Conservation (phyloP, 2,888 invertebrate species). For the Plusia festucae region DNA sequence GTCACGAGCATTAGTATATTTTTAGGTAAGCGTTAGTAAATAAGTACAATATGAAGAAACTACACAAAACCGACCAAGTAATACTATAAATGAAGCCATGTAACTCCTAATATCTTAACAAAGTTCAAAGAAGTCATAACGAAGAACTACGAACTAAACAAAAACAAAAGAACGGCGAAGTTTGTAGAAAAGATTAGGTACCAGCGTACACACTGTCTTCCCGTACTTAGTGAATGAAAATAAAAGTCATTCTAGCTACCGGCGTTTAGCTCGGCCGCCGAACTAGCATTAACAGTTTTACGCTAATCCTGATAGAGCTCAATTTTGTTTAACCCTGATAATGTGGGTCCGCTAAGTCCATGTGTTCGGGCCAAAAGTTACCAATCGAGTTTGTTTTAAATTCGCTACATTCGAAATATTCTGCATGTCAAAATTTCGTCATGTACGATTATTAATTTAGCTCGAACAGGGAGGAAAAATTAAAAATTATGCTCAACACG, state of each 20-base stretch:
- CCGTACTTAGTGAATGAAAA: constrained; percentile 55
- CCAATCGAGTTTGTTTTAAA: constrained; percentile 55
- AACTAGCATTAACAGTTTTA: constrained; percentile 37
- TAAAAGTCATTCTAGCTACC: constrained; percentile 54
- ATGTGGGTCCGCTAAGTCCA: constrained; percentile 37
- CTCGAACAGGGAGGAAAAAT: constrained; percentile 62
- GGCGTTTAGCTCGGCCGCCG: constrained; percentile 29
- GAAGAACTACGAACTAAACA: constrained; percentile 24
- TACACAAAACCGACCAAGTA: constrained; percentile 7
- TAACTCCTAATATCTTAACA: constrained; percentile 9
- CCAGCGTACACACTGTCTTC: constrained; percentile 49
- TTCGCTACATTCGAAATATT: constrained; percentile 51
- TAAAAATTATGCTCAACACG: constrained; percentile 68
- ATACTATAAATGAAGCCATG: constrained; percentile 10
- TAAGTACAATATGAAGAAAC: not conserved
- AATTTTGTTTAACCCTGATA: constrained; percentile 43
- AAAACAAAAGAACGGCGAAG: constrained; percentile 38
- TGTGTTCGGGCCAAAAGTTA: constrained; percentile 48
- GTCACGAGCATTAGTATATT: constrained; percentile 17
- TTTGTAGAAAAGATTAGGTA: constrained; percentile 55
- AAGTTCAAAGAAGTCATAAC: constrained; percentile 25
- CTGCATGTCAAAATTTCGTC: constrained; percentile 53
- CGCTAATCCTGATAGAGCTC: constrained; percentile 26
- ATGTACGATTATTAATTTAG: constrained; percentile 60
- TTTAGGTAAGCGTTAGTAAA: constrained; percentile 1